Conservation (phyloP, 2,113 vertebrate species). For the Candoia aspera region DNA sequence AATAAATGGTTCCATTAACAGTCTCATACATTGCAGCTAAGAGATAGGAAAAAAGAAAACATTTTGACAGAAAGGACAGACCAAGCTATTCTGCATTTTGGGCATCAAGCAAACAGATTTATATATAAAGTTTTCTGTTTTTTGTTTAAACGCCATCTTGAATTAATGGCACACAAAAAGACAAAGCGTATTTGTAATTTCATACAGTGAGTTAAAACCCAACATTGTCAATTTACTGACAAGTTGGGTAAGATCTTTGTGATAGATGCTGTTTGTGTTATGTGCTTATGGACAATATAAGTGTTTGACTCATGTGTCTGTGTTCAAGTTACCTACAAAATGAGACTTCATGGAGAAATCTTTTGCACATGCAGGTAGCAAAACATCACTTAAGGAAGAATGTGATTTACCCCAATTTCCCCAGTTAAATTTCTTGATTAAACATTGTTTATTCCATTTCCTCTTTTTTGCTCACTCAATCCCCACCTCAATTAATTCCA, state of each 20-base stretch:
- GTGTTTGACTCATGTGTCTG: neutral
- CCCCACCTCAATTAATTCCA: neutral
- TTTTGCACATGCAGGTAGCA: constrained; percentile 19
- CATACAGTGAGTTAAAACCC: constrained; percentile 21
- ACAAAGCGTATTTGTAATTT: constrained; percentile 15
- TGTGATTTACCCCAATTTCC: neutral
- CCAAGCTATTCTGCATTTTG: constrained; percentile 37
- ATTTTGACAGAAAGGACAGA: constrained; percentile 38
- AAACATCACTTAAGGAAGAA: neutral
- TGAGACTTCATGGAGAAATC: constrained; percentile 3
- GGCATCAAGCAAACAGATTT: constrained; percentile 42
- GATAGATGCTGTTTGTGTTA: neutral
- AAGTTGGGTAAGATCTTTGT: neutral
- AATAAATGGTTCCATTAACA: constrained; percentile 59
- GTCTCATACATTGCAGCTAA: constrained; percentile 40
- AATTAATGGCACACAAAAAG: constrained; percentile 5
- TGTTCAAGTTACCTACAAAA: neutral
- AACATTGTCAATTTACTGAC: constrained; percentile 29
- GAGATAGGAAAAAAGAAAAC: neutral
- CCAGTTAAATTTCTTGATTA: neutral
- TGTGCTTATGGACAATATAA: neutral
- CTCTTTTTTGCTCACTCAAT: neutral
- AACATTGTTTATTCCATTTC: neutral
- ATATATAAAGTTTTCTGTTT: constrained; percentile 27
- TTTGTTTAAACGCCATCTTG: constrained; percentile 1